Base-by-base conservation (phyloP, 2,888 invertebrate genomes). In the Sussaba pulchella region DNA sequence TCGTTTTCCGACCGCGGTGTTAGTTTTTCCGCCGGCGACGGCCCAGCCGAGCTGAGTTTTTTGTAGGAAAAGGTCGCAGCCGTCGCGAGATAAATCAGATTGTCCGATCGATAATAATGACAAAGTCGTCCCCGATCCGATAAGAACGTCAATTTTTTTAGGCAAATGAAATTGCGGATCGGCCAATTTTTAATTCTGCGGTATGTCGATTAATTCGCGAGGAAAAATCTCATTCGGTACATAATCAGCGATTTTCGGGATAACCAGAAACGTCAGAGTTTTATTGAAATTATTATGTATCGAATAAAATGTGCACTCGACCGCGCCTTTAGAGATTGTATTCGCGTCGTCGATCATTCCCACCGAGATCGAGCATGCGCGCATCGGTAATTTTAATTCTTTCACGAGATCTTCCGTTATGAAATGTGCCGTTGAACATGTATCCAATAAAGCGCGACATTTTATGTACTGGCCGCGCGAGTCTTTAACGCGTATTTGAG, bases 41-140 rank as follows among this genome's bases (percentile, higher is more conserved):
- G 80, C 75, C 83, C 81, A 82, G 8, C 81, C 82, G 45, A 83
- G 81, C 8, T 73, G 80, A 8, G 84, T 82, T 50, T 83, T 72
- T 36, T 57, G 57, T 43, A 57, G n/a, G 26, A 61, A 24, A 2
- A 78, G n/a, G 10, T 61, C 61, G 19, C 67, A 78, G 12, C 41
- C 24, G 10, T 73, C 41, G 21, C 64, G 66, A 21, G 71, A 52
- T 36, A 78, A 12, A 21, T 78, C 43, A 24, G 47, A 69, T 41
- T 73, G 78, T 12, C 73, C 67, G n/a, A 78, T 43, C 14, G 67
- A 73, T 14, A 78, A 39, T 41, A 78, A 41, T 12, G 63, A 67
- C 14, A 78, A 73, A 0, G 67, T 67, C 12, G 45, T 26, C 14
- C 67, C 61, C n/a, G 78, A 73, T 0, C 50, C 73, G 8, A 71